Evolutionary conservation across 2,113 vertebrate species (phyloP).

Genomic region (Vanacampus margaritifer): DNA sequence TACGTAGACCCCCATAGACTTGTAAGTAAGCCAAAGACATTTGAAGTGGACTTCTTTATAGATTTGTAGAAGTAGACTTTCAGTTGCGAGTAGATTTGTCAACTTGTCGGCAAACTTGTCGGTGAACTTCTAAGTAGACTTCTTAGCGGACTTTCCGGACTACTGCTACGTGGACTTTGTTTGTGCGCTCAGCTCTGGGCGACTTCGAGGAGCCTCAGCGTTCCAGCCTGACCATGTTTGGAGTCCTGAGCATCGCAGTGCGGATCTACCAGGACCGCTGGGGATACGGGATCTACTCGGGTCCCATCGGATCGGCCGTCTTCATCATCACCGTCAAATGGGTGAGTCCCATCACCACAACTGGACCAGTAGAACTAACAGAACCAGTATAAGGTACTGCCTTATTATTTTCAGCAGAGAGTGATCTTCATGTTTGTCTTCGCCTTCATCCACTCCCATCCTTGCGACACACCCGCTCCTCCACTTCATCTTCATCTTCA

Average conservation of each 20-base stretch:
- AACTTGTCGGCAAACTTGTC: too few species aligned
- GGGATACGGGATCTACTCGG: constrained; percentile 94
- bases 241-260: constrained; percentile 85
- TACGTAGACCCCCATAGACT: too few species aligned
- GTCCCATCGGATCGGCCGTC: constrained; percentile 88
- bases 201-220: constrained; percentile 94
- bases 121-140: not conserved
- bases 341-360: constrained; percentile 67
- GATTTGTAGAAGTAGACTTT: too few species aligned
- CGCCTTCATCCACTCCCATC: not conserved
- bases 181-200: constrained; percentile 76
- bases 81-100: too few species aligned
- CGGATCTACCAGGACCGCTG: constrained; percentile 89
- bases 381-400: not conserved
- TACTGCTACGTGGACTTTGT: not conserved
- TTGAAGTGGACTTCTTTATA: too few species aligned
- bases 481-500: not conserved
- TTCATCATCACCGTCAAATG: constrained; percentile 89
- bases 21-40: too few species aligned
- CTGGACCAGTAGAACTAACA: not conserved
- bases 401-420: not conserved
- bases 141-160: not conserved
- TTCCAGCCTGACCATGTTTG: constrained; percentile 88
- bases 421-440: not conserved
- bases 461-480: too few species aligned